Percentiles rank a stretch among this genome's conserved stretches.
Conservation (phyloP, 2,113 vertebrate genomes). For the Microtus montanus region DNA sequence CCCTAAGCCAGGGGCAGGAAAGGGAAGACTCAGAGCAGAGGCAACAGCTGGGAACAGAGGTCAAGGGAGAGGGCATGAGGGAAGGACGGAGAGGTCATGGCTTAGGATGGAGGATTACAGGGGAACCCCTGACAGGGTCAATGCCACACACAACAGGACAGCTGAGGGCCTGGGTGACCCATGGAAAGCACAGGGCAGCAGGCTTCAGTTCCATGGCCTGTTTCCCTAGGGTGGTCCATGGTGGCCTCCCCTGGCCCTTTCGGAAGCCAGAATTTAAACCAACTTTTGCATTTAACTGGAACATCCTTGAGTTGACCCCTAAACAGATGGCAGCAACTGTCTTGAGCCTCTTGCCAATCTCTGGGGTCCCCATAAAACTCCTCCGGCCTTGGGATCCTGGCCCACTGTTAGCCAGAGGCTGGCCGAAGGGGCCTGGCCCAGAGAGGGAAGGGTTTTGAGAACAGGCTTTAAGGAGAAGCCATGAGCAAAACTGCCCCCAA, state of each 20-base stretch:
- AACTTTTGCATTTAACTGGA: not conserved
- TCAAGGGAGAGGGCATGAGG: not conserved
- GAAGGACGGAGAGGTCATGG: not conserved
- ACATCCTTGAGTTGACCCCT: not conserved
- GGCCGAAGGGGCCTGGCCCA: not conserved
- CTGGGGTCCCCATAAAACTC: not conserved
- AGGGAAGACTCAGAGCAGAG: not conserved
- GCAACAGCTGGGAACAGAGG: not conserved
- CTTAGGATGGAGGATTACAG: not conserved
- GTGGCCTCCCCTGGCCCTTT: not conserved
- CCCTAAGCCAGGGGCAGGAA: not conserved
- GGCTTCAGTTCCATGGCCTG: not conserved
- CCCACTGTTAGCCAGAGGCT: not conserved
- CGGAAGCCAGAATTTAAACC: not conserved
- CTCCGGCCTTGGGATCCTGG: too few relatives aligned
- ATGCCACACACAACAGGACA: not conserved
- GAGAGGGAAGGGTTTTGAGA: not conserved
- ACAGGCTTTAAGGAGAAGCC: too few relatives aligned
- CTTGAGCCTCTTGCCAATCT: fast-evolving
- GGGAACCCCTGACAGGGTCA: not conserved
- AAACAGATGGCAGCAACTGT: not conserved
- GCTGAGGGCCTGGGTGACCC: not conserved
- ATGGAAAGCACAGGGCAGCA: too few relatives aligned
- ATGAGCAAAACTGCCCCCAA: too few relatives aligned
- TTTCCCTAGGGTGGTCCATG: too few relatives aligned